phyloP scores from a whole-genome alignment of 2,888 invertebrate genomes.

The Lamellibrachia satsuma region DNA sequence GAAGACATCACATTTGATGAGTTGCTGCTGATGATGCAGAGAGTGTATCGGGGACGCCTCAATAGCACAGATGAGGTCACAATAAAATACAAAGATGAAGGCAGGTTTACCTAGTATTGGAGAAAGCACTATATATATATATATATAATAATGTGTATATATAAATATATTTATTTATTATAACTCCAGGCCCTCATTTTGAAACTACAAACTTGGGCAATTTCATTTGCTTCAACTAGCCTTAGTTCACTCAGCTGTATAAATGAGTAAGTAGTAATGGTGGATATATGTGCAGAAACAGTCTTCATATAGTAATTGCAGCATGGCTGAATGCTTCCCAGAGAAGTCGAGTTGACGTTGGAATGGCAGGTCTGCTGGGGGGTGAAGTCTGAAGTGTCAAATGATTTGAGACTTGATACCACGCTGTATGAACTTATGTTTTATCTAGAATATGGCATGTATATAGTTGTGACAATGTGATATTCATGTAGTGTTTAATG shows the following conservation, averaged over 20 bases:
- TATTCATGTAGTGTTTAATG: background rate
- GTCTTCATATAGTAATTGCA: too few species aligned
- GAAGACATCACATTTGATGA: conserved; percentile 77
- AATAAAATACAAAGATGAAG: conserved; percentile 79
- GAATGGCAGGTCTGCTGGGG: too few species aligned
- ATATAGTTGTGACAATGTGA: too few species aligned
- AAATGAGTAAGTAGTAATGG: background rate
- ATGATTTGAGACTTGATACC: background rate
- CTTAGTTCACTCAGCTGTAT: background rate
- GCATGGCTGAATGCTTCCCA: too few species aligned
- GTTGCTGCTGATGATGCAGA: conserved; percentile 78
- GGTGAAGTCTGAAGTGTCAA: background rate
- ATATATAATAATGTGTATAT: background rate
- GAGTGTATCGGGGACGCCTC: conserved; percentile 75
- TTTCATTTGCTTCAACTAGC: background rate
- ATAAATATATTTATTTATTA: background rate
- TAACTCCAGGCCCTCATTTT: background rate
- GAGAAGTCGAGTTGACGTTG: too few species aligned
- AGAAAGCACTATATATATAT: background rate
- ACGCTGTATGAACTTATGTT: background rate
- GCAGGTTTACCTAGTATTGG: conserved; percentile 57
- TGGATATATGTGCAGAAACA: background rate
- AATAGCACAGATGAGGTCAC: conserved; percentile 74
- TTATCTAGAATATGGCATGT: too few species aligned
- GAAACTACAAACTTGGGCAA: background rate